Evolutionary conservation across 2,888 invertebrate genomes (phyloP).

Genomic region (Melieria picta): DNA sequence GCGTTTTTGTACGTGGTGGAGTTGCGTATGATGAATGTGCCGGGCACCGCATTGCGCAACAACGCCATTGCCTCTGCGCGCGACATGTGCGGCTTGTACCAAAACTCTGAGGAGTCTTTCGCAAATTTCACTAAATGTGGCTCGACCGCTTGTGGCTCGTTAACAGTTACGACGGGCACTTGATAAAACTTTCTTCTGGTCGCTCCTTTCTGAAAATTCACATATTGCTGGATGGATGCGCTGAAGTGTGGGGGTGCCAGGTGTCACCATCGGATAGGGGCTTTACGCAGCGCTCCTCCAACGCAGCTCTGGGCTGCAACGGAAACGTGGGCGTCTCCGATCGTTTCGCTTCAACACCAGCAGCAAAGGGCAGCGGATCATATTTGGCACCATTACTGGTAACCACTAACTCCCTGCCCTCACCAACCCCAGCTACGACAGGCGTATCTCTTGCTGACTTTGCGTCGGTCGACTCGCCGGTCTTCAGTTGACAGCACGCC

Average conservation of each 20-base stretch:
- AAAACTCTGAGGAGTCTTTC: slow-evolving; percentile 91
- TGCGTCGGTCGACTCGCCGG: not conserved
- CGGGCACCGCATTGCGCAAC: slow-evolving; percentile 85
- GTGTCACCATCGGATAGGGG: slow-evolving; percentile 47
- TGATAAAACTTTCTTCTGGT: not conserved
- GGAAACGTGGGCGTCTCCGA: slow-evolving; percentile 94
- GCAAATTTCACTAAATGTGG: slow-evolving; percentile 85
- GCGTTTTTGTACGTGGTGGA: slow-evolving; percentile 79
- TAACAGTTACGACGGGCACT: not conserved
- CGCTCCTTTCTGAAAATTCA: not conserved
- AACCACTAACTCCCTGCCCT: slow-evolving; percentile 35
- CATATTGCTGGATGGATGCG: not conserved
- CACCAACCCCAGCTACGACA: slow-evolving; percentile 42
- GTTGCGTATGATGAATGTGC: slow-evolving; percentile 96
- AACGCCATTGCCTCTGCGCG: slow-evolving; percentile 94
- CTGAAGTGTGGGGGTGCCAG: slow-evolving; percentile 33
- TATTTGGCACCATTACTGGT: not conserved
- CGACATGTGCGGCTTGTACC: slow-evolving; percentile 97
- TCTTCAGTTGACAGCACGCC: slow-evolving; percentile 19
- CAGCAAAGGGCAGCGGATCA: slow-evolving; percentile 34
- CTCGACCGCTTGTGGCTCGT: slow-evolving; percentile 79
- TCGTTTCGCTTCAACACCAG: slow-evolving; percentile 64
- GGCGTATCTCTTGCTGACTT: not conserved
- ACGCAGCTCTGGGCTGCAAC: slow-evolving; percentile 81
- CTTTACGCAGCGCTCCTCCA: slow-evolving; percentile 70